Conservation (phyloP, 2,797 vertebrate species). For the Lerista edwardsae region DNA sequence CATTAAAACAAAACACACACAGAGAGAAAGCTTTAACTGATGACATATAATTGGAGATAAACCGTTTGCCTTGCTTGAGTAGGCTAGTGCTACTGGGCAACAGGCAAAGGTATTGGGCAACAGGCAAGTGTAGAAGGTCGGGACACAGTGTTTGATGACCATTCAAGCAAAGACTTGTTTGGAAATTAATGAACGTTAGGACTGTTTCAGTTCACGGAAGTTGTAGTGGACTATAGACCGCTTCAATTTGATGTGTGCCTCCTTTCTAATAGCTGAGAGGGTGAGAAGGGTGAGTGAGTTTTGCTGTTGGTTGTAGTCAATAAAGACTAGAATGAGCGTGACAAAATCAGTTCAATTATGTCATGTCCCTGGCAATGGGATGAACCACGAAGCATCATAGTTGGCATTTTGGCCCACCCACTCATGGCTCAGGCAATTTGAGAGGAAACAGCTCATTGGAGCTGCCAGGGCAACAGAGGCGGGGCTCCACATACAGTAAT, state of each 20-base stretch:
- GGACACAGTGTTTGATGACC: not conserved
- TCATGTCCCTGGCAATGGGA: too few relatives aligned
- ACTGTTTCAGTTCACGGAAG: constrained; percentile 1
- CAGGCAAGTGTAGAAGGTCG: not conserved
- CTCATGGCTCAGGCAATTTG: too few relatives aligned
- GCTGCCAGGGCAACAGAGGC: too few relatives aligned
- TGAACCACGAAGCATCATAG: too few relatives aligned
- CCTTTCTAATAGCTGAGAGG: not conserved
- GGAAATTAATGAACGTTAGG: constrained; percentile 21
- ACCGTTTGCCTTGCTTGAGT: constrained; percentile 51
- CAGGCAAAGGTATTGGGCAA: not conserved
- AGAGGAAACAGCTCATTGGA: too few relatives aligned
- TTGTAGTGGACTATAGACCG: accelerated
- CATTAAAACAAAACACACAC: not conserved
- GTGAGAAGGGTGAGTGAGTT: not conserved
- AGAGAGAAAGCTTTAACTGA: too few relatives aligned
- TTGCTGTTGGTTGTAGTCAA: not conserved
- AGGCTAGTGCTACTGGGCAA: not conserved
- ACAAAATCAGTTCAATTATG: not conserved
- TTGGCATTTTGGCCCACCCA: too few relatives aligned
- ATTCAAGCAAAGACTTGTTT: constrained; percentile 27
- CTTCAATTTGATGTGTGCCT: not conserved
- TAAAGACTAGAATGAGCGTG: not conserved
- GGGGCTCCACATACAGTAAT: too few relatives aligned
- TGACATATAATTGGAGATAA: constrained; percentile 50